A percentile compares a stretch with the other conserved stretches of the same genome.
phyloP scores from a whole-genome alignment of 2,113 vertebrate genomes.

The Stigmatopora argus region DNA sequence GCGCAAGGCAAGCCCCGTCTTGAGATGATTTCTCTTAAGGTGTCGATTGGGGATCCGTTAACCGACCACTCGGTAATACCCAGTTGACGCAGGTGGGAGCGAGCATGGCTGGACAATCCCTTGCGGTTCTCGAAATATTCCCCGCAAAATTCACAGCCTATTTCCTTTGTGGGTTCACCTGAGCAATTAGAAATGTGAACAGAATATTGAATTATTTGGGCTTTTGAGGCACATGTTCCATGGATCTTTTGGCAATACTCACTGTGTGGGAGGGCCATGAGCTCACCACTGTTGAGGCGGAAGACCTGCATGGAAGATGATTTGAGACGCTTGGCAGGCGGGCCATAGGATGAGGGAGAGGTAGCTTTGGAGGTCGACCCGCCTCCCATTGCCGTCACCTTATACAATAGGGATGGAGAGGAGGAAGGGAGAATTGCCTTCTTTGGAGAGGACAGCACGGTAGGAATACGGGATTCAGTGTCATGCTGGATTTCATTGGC shows the following conservation, averaged over 20 bases:
- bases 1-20: conserved; percentile 69
- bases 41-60: conserved; percentile 92
- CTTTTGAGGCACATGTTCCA: background rate
- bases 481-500: conserved; percentile 51
- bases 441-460: conserved; percentile 55
- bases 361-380: conserved; percentile 67
- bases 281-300: conserved; percentile 69
- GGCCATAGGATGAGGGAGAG: conserved; percentile 67
- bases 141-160: conserved; percentile 82
- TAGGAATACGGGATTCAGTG: conserved; percentile 39
- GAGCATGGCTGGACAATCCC: conserved; percentile 89
- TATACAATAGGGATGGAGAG: conserved; percentile 63
- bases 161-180: conserved; percentile 75
- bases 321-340: conserved; percentile 73
- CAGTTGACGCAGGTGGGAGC: conserved; percentile 92
- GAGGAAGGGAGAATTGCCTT: conserved; percentile 58
- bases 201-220: background rate
- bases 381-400: conserved; percentile 52
- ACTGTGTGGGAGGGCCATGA: conserved; percentile 70
- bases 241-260: conserved; percentile 33
- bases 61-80: conserved; percentile 94
- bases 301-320: conserved; percentile 75
- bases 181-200: background rate
- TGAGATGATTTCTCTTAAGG: conserved; percentile 77
- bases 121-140: conserved; percentile 95